Evolutionary conservation across 53 echinoderm and acorn worm species (phyloP).

Genomic region (Luidia sarsii): DNA sequence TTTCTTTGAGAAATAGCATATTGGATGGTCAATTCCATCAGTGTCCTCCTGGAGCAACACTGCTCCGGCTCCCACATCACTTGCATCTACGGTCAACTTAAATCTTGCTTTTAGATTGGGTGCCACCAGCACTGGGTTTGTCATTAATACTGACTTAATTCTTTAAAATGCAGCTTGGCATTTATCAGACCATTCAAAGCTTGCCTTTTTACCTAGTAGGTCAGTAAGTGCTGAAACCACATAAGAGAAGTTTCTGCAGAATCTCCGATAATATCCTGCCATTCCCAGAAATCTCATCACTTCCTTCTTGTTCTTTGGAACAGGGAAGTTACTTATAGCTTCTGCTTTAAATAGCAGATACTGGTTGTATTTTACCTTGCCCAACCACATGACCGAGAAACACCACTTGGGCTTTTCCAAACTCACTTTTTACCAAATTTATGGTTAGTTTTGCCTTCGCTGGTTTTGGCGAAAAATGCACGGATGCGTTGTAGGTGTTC

Average conservation of each 20-base stretch:
- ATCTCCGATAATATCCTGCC: conserved; percentile 32
- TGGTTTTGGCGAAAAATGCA: background rate
- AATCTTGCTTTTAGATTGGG: conserved; percentile 49
- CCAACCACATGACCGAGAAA: conserved; percentile 63
- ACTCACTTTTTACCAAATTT: conserved; percentile 63
- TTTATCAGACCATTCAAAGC: conserved; percentile 43
- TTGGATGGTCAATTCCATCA: conserved; percentile 56
- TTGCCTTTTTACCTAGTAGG: conserved; percentile 41
- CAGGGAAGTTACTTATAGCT: conserved; percentile 38
- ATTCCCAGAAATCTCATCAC: conserved; percentile 42
- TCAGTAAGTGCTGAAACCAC: conserved; percentile 51
- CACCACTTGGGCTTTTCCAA: conserved; percentile 52
- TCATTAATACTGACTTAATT: conserved; percentile 55
- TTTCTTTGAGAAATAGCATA: conserved; percentile 66
- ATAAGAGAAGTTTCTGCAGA: conserved; percentile 53
- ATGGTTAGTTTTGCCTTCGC: conserved; percentile 20
- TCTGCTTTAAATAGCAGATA: conserved; percentile 46
- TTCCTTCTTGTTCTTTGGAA: conserved; percentile 23
- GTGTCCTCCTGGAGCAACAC: conserved; percentile 47
- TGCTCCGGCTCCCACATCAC: conserved; percentile 53
- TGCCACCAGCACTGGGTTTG: conserved; percentile 20
- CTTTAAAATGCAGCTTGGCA: conserved; percentile 56
- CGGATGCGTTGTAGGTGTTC: conserved; percentile 17
- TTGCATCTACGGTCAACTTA: conserved; percentile 58
- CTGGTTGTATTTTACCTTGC: conserved; percentile 55